phyloP scores from a whole-genome alignment of 2,888 invertebrate species.

The Acanthopleura granulata region DNA sequence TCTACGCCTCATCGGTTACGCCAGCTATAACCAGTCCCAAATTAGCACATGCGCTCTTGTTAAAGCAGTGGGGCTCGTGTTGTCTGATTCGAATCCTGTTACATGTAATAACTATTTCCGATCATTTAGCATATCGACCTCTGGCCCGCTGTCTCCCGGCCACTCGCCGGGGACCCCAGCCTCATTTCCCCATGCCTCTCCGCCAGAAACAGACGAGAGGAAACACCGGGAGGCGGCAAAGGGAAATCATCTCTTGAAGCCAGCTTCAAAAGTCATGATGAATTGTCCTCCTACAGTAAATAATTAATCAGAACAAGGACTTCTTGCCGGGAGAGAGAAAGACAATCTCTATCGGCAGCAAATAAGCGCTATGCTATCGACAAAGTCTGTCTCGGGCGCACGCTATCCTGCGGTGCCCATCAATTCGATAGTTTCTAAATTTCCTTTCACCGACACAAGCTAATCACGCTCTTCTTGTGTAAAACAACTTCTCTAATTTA shows the following conservation, averaged over 20 bases:
- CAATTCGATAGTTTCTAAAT: constrained; percentile 16
- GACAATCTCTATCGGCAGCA: constrained; percentile 13
- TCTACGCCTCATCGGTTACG: too few species aligned
- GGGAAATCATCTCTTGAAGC: constrained; percentile 13
- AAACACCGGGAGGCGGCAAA: not conserved
- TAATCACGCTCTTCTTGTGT: constrained; percentile 3
- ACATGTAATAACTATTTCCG: not conserved
- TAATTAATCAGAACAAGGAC: constrained; percentile 16
- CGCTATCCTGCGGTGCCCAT: constrained; percentile 4
- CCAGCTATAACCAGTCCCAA: too few species aligned
- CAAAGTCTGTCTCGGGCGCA: not conserved
- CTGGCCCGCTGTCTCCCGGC: not conserved
- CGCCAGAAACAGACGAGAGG: not conserved
- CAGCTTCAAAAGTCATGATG: constrained; percentile 17
- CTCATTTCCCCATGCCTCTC: not conserved
- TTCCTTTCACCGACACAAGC: not conserved
- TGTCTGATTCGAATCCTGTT: not conserved
- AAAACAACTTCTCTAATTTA: constrained; percentile 17
- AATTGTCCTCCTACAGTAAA: not conserved
- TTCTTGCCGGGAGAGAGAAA: constrained; percentile 19
- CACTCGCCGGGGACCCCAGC: not conserved
- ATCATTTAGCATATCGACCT: not conserved
- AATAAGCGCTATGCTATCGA: not conserved
- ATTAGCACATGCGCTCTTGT: too few species aligned
- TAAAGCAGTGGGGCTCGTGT: too few species aligned